phyloP scores from a whole-genome alignment of 53 echinoderm and acorn worm species.

The Henricia sp. region DNA sequence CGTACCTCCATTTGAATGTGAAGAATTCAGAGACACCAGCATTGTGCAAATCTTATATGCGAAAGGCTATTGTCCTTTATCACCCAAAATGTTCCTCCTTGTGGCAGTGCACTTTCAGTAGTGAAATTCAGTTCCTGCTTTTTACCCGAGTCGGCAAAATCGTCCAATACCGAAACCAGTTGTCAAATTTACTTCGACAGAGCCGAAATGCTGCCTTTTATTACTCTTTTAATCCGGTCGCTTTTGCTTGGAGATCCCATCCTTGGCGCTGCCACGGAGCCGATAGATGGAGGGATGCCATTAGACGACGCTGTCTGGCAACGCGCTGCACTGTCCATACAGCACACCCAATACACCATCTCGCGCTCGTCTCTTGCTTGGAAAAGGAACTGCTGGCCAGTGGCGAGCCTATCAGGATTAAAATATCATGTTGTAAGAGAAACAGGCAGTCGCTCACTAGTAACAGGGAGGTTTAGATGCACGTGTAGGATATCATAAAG shows the following conservation, averaged over 20 bases:
- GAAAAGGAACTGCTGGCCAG: conserved; percentile 81
- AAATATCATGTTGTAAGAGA: neutral
- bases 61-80: too few relatives aligned
- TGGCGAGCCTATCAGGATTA: conserved; percentile 56
- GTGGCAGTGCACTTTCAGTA: too few relatives aligned
- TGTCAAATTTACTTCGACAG: conserved; percentile 76
- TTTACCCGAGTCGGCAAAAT: too few relatives aligned
- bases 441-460: too few relatives aligned
- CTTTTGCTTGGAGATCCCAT: conserved; percentile 83
- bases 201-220: conserved; percentile 80
- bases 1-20: too few relatives aligned
- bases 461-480: too few relatives aligned
- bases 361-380: conserved; percentile 84
- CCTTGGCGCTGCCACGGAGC: conserved; percentile 59
- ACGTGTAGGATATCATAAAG: too few relatives aligned
- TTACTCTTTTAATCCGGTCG: conserved; percentile 74
- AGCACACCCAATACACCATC: conserved; percentile 94
- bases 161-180: too few relatives aligned
- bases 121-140: too few relatives aligned
- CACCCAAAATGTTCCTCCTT: too few relatives aligned
- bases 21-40: too few relatives aligned
- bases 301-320: conserved; percentile 7
- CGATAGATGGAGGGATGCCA: conserved; percentile 49
- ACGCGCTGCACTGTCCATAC: conserved; percentile 67
- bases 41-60: too few relatives aligned